Base-by-base conservation (phyloP, 2,113 vertebrate species). In the Antechinus stuartii region DNA sequence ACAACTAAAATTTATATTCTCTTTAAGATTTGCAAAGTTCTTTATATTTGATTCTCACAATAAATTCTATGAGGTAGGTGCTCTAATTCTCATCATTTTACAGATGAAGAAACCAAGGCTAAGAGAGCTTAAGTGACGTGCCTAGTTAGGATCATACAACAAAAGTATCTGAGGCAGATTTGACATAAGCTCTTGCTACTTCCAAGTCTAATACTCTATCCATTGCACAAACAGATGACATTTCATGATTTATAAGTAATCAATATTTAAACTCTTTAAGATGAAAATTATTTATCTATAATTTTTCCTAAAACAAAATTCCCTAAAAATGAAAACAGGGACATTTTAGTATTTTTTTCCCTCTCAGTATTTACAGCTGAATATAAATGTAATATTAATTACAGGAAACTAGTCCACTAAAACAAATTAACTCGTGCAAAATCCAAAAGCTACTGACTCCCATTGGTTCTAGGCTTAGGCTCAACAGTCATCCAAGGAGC, bases 291-390 rank as follows among this genome's bases (percentile, higher is more conserved):
- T 11, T 11, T 90, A 26, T 50, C 26, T 30, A 3, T 90, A 11
- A 90, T 90, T 90, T 90, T 84, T 90, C 27, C 49, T 90, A 90
- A 47, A 90, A 49, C 27, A 90, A 90, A 90, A 90, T 49, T 27
- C 27, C 16, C 19, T 84, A 42, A 42, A 84, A 84, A 84, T 84
- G n/a, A 84, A 84, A 84, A 84, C 16, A 84, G 68, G 1, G 19
- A 84, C 0, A 84, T 84, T 19, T 84, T 22, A n/a, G n/a, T 42
- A n/a, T 42, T 84, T 22, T 24, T 57, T 76, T 84, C 35, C 57
- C n/a, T 84, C 68, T 84, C 19, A 42, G 61, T 35, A 76, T 76
- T n/a, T 76, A 76, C 14, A 76, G 35, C 35, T 76, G 35, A n/a
- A 12, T 35, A 68, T 12, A 35, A 68, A 68, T 6, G 16, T 16